Percentiles rank a stretch among this genome's conserved stretches.
Evolutionary conservation across 2,888 invertebrate genomes (phyloP).

Genomic region (Pedicia rivosa): DNA sequence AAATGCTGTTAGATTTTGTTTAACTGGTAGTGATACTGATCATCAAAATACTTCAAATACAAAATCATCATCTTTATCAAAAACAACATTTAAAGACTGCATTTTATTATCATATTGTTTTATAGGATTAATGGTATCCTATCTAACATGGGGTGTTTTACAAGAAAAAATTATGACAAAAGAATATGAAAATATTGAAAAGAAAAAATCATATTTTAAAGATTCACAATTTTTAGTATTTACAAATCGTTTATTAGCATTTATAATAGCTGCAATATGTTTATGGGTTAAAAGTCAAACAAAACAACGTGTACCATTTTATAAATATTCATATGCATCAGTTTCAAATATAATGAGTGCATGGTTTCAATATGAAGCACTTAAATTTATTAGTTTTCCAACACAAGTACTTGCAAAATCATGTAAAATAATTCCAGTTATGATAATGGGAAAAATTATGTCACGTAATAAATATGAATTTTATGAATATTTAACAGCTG

Average conservation of each 20-base stretch:
- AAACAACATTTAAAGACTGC: background rate
- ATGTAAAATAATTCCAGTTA: conserved; percentile 95
- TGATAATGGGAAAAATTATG: conserved; percentile 93
- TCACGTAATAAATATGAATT: conserved; percentile 72
- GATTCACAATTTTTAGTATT: conserved; percentile 97
- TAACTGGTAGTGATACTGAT: conserved; percentile 16
- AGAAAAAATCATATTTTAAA: conserved; percentile 50
- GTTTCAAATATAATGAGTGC: conserved; percentile 96
- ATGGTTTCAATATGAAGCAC: conserved; percentile 99
- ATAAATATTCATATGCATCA: conserved; percentile 90
- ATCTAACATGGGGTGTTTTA: conserved; percentile 88
- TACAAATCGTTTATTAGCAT: conserved; percentile 80
- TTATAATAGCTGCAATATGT: conserved; percentile 50
- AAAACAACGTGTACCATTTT: conserved; percentile 69
- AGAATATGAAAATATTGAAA: conserved; percentile 46
- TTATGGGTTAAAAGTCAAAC: conserved; percentile 43
- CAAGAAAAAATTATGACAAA: conserved; percentile 98
- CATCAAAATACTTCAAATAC: conserved; percentile 32
- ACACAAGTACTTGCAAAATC: conserved; percentile 95
- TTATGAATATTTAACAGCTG: conserved; percentile 84
- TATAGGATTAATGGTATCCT: conserved; percentile 74
- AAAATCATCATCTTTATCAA: no score
- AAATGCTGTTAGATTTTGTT: background rate
- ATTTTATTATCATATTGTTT: conserved; percentile 60
- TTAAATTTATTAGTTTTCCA: conserved; percentile 96